phyloP scores from a whole-genome alignment of 53 echinoderm and acorn worm genomes.

The Apostichopus leukothele region DNA sequence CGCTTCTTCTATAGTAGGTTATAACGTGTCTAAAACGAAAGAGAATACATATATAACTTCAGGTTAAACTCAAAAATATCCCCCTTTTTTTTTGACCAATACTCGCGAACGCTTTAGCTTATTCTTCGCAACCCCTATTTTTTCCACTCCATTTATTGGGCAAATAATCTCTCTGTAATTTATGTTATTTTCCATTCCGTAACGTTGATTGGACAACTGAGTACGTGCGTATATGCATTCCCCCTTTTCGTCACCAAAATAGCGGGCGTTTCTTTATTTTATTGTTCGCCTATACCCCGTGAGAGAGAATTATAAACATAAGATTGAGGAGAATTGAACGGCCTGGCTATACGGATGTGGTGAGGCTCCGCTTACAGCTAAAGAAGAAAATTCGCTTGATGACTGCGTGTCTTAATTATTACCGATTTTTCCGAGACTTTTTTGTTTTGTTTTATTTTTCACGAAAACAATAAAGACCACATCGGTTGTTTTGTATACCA shows the following conservation, averaged over 20 bases:
- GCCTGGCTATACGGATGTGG: not conserved
- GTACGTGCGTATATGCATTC: conserved; percentile 15
- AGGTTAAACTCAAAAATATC: not conserved
- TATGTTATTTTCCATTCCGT: conserved; percentile 8
- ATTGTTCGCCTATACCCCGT: not conserved
- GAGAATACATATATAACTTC: not conserved
- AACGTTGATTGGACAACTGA: not conserved
- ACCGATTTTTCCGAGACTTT: not conserved
- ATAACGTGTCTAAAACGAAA: not conserved
- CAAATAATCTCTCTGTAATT: not conserved
- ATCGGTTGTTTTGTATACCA: not conserved
- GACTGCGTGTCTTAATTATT: not conserved
- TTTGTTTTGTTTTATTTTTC: not conserved
- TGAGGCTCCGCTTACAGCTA: not conserved
- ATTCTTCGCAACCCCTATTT: not conserved
- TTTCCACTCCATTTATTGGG: conserved; percentile 34
- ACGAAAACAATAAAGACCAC: not conserved
- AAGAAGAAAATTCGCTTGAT: not conserved
- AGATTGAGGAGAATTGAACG: no score
- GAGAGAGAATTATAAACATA: no score
- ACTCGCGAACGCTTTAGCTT: not conserved
- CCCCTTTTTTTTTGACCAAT: not conserved
- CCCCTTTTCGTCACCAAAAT: conserved; percentile 3
- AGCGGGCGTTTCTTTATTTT: not conserved
- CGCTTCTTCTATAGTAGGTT: not conserved